These are phyloP conservation scores for Misgurnus anguillicaudatus DNA, from an alignment of 2,113 vertebrate species.

Conservation along the genomic window DNA sequence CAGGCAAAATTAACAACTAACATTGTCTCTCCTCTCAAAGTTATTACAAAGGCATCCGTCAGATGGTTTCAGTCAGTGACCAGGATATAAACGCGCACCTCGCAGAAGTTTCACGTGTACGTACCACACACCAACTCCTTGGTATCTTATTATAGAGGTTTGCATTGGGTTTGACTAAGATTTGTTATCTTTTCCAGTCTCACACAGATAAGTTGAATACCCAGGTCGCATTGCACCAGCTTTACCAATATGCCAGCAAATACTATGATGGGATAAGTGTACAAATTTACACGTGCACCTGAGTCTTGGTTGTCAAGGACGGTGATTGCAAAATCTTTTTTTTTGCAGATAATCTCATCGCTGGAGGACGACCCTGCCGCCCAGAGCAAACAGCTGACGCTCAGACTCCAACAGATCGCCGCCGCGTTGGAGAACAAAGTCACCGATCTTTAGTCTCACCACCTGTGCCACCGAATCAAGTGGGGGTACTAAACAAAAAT, in stretches of 20 bases:
- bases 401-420: slow-evolving; percentile 94
- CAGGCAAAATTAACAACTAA: not conserved
- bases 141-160: no score
- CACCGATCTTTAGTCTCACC: slow-evolving; percentile 84
- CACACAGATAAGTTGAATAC: slow-evolving; percentile 94
- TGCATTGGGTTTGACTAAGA: not conserved
- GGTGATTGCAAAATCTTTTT: not conserved
- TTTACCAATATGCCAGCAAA: slow-evolving; percentile 97
- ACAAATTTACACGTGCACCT: not conserved
- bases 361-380: slow-evolving; percentile 93
- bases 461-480: not conserved
- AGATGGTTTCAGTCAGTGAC: slow-evolving; percentile 95
- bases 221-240: slow-evolving; percentile 90
- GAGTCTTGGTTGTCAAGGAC: not conserved
- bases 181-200: slow-evolving; percentile 70
- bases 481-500: not conserved
- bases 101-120: slow-evolving; percentile 94
- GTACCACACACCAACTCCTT: slow-evolving; percentile 44
- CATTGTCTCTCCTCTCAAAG: slow-evolving; percentile 59
- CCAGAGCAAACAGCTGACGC: slow-evolving; percentile 95
- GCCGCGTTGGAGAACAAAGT: slow-evolving; percentile 97
- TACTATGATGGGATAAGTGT: slow-evolving; percentile 92
- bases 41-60: slow-evolving; percentile 92
- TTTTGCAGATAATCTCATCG: slow-evolving; percentile 88
- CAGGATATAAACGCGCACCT: slow-evolving; percentile 99